These are phyloP conservation scores for Spea bombifrons DNA, from an alignment of 2,113 vertebrate species.

Conservation along the genomic window DNA sequence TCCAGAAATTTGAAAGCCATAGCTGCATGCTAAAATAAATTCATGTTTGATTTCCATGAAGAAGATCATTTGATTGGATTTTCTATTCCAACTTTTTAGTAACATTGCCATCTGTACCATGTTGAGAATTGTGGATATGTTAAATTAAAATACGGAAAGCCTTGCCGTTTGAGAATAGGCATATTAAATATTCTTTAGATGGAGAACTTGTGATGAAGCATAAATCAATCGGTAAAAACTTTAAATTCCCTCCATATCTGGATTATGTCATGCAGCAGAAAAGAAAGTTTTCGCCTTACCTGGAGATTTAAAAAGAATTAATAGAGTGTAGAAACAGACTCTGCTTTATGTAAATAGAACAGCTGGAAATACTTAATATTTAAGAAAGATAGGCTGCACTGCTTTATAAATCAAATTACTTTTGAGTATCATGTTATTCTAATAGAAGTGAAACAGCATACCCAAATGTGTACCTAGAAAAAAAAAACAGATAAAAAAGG, in stretches of 20 bases:
- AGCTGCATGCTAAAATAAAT: constrained; percentile 31
- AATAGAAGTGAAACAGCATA: no score
- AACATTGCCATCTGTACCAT: constrained; percentile 37
- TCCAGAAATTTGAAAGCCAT: constrained; percentile 4
- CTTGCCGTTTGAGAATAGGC: constrained; percentile 33
- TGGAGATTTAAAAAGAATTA: constrained; percentile 13
- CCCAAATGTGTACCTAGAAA: no score
- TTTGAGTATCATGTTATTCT: no score
- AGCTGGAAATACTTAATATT: no score
- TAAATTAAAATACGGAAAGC: constrained; percentile 38
- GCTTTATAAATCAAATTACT: no score
- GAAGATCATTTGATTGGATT: constrained; percentile 45
- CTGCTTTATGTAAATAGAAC: no score
- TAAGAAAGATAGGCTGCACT: no score
- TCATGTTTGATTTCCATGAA: constrained; percentile 32
- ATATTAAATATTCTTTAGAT: constrained; percentile 40
- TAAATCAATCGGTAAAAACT: constrained; percentile 37
- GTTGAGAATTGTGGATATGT: constrained; percentile 40
- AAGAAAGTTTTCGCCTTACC: constrained; percentile 22
- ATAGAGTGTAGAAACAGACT: background rate
- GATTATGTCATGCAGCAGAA: constrained; percentile 15
- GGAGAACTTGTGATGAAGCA: constrained; percentile 36
- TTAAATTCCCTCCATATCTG: constrained; percentile 26
- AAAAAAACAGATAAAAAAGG: no score
- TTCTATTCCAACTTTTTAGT: constrained; percentile 31